Evolutionary conservation across 2,797 vertebrate genomes (phyloP), one percentile per base, ranked within the genome.

Genomic region (Epinephelus awoara): DNA sequence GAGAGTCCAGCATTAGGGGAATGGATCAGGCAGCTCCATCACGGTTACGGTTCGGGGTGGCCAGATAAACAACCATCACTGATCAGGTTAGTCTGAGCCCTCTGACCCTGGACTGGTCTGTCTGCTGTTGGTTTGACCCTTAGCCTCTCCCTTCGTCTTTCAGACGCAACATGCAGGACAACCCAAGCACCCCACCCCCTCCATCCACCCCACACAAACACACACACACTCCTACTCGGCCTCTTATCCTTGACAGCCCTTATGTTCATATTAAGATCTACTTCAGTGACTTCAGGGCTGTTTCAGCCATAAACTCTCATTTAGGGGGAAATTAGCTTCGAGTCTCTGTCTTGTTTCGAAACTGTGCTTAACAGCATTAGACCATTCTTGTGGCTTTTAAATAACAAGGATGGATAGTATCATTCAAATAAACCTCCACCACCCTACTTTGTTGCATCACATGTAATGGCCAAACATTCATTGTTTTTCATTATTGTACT

Each of bases 261-360:
- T 91, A 90, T 70, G 80, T 84, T 92, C 92, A 93, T 94, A 95
- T 95, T 93, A 95, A 95, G 94, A 95, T 95, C 91, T 94, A 95
- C 94, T 92, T 83, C 91, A 93, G 90, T 82, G 93, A 94, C 93
- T 93, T 91, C 91, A 90, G 87, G 93, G 85, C 83, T 75, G 90
- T 94, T 93, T 94, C 89, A 89, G 92, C 93, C 91, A 96, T 95
- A 95, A 95, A 96, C 81, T 93, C 93, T 95, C 84, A 95, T 96
- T 96, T 96, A 90, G 91, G 85, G 80, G 92, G 83, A 90, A 95
- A 96, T 95, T 95, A 94, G 91, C 92, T 86, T 17, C 79, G 79
- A 84, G 82, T 86, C 89, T 77, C 88, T 88, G 87, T 91, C 93
- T 92, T 85, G 91, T 93, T 92, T 89, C 93, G 85, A 93, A 90